Base-by-base conservation (phyloP, 2,797 vertebrate genomes). In the Anguilla megastoma region DNA sequence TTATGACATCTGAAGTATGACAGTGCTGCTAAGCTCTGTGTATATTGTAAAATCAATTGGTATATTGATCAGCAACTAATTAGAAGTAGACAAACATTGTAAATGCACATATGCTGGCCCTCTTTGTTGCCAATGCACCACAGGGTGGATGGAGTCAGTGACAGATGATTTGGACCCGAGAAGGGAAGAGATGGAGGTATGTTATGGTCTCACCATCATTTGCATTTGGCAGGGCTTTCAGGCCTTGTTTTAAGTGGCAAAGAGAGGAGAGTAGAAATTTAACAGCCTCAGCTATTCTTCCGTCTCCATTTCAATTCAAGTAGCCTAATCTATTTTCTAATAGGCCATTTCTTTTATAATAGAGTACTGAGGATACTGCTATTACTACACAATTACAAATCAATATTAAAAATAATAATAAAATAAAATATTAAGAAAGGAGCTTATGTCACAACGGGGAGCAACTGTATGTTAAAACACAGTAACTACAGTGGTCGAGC, bases 1-100 rank as follows among this genome's bases (percentile, higher is more conserved):
- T 88, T 88, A 88, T 85, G 84, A 88, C 84, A 58, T 88, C 52
- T 88, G 87, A 85, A 85, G 83, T 85, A 88, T 88, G 87, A 88
- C 87, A 50, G 83, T 85, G 87, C 82, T 74, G 41, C 87, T 88
- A 85, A 88, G 56, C 69, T 85, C 48, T 58, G 84, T 85, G 84
- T 85, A 85, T 85, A 88, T 88, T 88, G 87, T 79, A 88, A 88
- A 88, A 88, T 88, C 87, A 88, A 88, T 88, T 60, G 84, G 69
- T 85, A 85, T 88, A 88, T 88, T 85, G 87, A 88, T 88, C 87
- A 92, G 91, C 91, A 92, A 94, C 94, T 95, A 94, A 95, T 95
- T 95, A 95, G 94, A 94, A 92, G 87, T 88, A 93, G 93, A 93
- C 93, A 93, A 93, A 93, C 94, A 93, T 94, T 93, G 93, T 94